Evolutionary conservation across 2,113 vertebrate species (phyloP), one percentile per base, ranked within the genome.

Genomic region (Cettia cetti): DNA sequence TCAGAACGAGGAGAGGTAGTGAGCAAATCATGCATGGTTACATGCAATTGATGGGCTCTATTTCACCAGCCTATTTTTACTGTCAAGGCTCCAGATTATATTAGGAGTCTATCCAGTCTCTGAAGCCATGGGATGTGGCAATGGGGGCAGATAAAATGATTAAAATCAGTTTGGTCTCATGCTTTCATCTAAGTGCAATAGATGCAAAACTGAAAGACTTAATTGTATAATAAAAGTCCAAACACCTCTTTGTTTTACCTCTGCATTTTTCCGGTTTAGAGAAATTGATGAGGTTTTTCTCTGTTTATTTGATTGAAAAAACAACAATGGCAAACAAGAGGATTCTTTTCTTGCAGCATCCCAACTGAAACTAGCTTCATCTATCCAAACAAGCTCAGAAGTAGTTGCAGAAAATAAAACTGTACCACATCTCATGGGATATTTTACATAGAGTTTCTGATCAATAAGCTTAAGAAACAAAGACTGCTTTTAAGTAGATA

Each of bases 51-150:
- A 66, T 49, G 35, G 30, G 33, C 37, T 82, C 37, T 31, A 42
- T 68, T 79, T 91, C 59, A 83, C 65, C 71, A 90, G 52, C n/a
- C 74, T 86, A 31, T 40, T 83, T 95, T 96, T 93, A 61, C 56
- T 82, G 50, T 69, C 53, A 59, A 83, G 70, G 30, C 18, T 85
- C 87, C 57, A 92, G 53, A 87, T 52, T 72, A 21, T 68, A 82
- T 92, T 70, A 83, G 52, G 47, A 89, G 44, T 69, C 61, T 90
- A 59, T 82, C 47, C 39, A 82, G 47, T 39, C 60, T 10, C 39
- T 27, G 50, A 70, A 84, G n/a, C 45, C 50, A 49, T 49, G 45
- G 54, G 65, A 79, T 78, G 61, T 52, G 45, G 52, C 50, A 93
- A 92, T 35, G 22, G 59, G 60, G 81, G 63, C 82, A 44, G 68